Percentiles rank a stretch among this genome's conserved stretches.
Evolutionary conservation across 2,888 invertebrate genomes (phyloP).

Genomic region (Caenorhabditis virilis): DNA sequence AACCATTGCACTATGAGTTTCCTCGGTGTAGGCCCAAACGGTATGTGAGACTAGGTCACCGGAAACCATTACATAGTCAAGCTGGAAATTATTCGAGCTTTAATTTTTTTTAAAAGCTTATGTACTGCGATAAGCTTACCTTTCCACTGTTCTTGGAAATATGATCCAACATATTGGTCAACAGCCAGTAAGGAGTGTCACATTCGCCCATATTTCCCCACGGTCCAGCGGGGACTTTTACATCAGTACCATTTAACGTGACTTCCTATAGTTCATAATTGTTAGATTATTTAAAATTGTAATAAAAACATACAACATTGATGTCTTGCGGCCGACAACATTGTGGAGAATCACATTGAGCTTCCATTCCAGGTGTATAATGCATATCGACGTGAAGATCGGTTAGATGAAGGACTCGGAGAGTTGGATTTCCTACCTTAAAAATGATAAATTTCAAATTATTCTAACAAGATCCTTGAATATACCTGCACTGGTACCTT

Average conservation of each 20-base stretch:
- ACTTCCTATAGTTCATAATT: constrained; percentile 29
- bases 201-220: constrained; percentile 61
- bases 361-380: constrained; percentile 72
- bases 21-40: constrained; percentile 56
- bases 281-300: no score
- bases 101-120: no score
- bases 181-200: constrained; percentile 59
- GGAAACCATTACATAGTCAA: constrained; percentile 61
- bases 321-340: constrained; percentile 76
- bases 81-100: constrained; percentile 9
- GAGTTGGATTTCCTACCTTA: constrained; percentile 46
- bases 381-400: constrained; percentile 61
- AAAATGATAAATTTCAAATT: constrained; percentile 4
- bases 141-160: constrained; percentile 25
- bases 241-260: constrained; percentile 12
- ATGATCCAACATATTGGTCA: constrained; percentile 59
- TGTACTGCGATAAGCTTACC: no score
- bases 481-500: not conserved
- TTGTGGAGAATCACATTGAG: constrained; percentile 89
- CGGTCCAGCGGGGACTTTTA: constrained; percentile 46
- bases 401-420: constrained; percentile 56
- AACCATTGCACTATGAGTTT: constrained; percentile 49
- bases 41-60: constrained; percentile 61
- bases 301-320: constrained; percentile 36
- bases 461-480: no score